Evolutionary conservation across 2,113 vertebrate genomes (phyloP).

Genomic region (Boleophthalmus pectinirostris): DNA sequence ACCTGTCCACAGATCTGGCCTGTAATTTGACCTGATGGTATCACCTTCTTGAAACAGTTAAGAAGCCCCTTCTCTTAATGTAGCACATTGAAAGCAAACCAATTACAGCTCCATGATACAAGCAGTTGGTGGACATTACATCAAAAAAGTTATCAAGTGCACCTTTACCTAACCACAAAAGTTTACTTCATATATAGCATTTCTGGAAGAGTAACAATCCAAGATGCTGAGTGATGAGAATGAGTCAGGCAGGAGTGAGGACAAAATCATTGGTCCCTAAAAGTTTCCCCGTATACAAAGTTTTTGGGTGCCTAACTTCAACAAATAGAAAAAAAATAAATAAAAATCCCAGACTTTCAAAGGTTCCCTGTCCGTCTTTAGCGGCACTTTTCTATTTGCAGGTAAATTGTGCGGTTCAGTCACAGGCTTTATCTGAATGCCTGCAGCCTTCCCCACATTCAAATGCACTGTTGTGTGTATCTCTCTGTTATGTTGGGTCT

Average conservation of each 20-base stretch:
- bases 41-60: too few species aligned
- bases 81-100: too few species aligned
- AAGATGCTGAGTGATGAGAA: background rate
- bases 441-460: conserved; percentile 76
- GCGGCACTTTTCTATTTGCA: conserved; percentile 71
- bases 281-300: conserved; percentile 53
- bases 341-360: conserved; percentile 37
- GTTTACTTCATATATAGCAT: too few species aligned
- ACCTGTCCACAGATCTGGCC: background rate
- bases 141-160: too few species aligned
- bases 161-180: too few species aligned
- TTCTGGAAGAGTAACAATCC: background rate
- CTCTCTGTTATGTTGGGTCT: conserved; percentile 62
- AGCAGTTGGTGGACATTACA: too few species aligned
- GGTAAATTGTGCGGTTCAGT: conserved; percentile 71
- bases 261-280: conserved; percentile 9
- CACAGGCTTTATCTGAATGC: conserved; percentile 74
- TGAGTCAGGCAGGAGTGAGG: background rate
- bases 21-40: background rate
- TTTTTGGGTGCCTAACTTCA: conserved; percentile 40
- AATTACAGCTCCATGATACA: too few species aligned
- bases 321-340: conserved; percentile 1
- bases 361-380: conserved; percentile 51
- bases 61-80: too few species aligned
- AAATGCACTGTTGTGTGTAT: conserved; percentile 75